These are phyloP conservation scores for Sycobia sp. DNA, from an alignment of 1,140 invertebrate genomes.

Conservation along the genomic window DNA sequence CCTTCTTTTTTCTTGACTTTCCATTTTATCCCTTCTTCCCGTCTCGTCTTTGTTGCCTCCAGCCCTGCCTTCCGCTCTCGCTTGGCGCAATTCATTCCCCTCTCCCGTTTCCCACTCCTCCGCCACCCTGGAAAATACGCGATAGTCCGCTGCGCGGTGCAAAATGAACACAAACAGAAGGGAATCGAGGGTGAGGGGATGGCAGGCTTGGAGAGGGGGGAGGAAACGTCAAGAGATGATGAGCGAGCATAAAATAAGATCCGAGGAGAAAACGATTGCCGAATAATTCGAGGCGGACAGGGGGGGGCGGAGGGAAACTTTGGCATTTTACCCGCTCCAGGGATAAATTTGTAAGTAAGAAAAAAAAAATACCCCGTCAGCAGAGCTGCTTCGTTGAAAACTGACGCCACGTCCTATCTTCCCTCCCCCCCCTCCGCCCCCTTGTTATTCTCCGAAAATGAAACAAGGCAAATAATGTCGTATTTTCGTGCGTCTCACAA, in stretches of 20 bases:
- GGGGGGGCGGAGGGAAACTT: too few relatives aligned
- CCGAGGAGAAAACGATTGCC: slow-evolving; percentile 24
- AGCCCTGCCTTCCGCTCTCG: neutral
- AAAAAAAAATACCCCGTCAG: slow-evolving; percentile 14
- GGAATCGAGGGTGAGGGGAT: too few relatives aligned
- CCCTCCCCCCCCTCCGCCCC: too few relatives aligned
- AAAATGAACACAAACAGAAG: slow-evolving; percentile 23
- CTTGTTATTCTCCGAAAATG: slow-evolving; percentile 14
- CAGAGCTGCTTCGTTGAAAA: slow-evolving; percentile 25
- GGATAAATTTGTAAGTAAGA: neutral
- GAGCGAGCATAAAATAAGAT: slow-evolving; percentile 17
- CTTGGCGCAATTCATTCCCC: slow-evolving; percentile 15
- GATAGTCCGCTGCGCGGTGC: slow-evolving; percentile 14
- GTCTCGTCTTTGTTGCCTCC: neutral
- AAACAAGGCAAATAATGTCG: neutral
- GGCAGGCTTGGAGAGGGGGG: slow-evolving; percentile 10
- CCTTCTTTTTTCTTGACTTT: slow-evolving; percentile 5
- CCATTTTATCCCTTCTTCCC: slow-evolving; percentile 5
- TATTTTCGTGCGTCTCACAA: too few relatives aligned
- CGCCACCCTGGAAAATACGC: slow-evolving; percentile 40
- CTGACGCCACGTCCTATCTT: too few relatives aligned
- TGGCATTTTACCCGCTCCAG: slow-evolving; percentile 1
- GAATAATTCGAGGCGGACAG: slow-evolving; percentile 30
- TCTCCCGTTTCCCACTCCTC: too few relatives aligned
- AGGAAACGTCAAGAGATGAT: neutral